Conservation (phyloP, 2,113 vertebrate species). For the Cyanocitta stelleri region DNA sequence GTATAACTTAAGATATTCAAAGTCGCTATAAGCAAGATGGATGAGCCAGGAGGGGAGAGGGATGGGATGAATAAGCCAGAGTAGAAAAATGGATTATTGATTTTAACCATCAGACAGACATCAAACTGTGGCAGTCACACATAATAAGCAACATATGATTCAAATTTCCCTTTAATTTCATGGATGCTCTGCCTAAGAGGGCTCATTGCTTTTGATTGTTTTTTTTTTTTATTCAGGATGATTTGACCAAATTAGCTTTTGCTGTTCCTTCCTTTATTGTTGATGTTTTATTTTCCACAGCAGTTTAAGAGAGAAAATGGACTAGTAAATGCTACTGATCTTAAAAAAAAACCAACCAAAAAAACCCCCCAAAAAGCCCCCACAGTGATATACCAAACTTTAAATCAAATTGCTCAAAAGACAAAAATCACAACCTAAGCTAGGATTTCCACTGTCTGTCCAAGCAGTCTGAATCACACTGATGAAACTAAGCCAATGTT, state of each 20-base stretch:
- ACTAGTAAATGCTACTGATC: neutral
- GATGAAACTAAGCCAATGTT: neutral
- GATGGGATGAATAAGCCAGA: neutral
- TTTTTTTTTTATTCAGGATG: neutral
- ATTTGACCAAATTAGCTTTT: neutral
- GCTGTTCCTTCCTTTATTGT: neutral
- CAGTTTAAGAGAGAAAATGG: slow-evolving; percentile 1
- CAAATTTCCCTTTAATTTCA: slow-evolving; percentile 45
- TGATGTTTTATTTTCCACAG: neutral
- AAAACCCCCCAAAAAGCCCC: neutral
- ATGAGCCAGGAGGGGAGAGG: neutral
- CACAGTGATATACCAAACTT: neutral
- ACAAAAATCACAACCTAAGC: neutral
- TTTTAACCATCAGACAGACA: slow-evolving; percentile 19
- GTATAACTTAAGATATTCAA: neutral
- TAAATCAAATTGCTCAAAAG: neutral
- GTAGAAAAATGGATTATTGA: neutral
- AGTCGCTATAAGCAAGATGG: neutral
- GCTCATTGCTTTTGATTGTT: slow-evolving; percentile 52
- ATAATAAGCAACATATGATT: slow-evolving; percentile 49
- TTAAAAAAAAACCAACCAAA: neutral
- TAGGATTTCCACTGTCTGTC: neutral
- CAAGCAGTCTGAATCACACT: neutral
- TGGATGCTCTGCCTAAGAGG: neutral
- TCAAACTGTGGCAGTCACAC: slow-evolving; percentile 10